phyloP scores from a whole-genome alignment of 2,113 vertebrate species.

The Okapia johnstoni region DNA sequence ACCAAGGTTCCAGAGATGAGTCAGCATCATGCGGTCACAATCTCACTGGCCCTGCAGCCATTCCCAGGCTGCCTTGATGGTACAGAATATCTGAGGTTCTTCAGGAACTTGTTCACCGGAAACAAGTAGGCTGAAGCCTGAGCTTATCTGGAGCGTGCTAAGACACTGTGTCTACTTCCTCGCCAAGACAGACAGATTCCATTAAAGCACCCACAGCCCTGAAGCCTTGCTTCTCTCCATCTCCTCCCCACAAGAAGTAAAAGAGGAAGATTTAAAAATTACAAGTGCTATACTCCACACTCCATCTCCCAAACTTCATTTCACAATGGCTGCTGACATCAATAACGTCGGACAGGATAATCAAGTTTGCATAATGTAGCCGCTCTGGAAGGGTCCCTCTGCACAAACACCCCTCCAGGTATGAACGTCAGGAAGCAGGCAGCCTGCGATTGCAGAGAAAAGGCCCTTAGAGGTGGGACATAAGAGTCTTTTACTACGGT shows the following conservation, averaged over 20 bases:
- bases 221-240: neutral
- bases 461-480: neutral
- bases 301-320: conserved; percentile 70
- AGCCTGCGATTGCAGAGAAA: rapidly evolving
- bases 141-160: too few species aligned
- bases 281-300: conserved; percentile 40
- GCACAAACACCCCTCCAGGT: neutral
- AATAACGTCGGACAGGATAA: conserved; percentile 55
- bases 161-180: conserved; percentile 59
- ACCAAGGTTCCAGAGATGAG: rapidly evolving
- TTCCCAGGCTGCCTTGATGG: neutral
- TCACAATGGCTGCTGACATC: conserved; percentile 61
- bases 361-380: conserved; percentile 54
- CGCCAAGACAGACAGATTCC: conserved; percentile 72
- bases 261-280: conserved; percentile 61
- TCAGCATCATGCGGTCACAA: rapidly evolving
- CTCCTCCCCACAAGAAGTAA: neutral
- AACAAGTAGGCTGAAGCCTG: neutral
- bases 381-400: conserved; percentile 18
- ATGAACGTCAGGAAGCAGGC: rapidly evolving
- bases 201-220: conserved; percentile 61
- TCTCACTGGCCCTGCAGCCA: rapidly evolving
- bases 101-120: neutral
- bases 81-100: neutral
- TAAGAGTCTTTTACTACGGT: rapidly evolving